A percentile compares a stretch with the other conserved stretches of the same genome.
phyloP scores from a whole-genome alignment of 2,888 invertebrate species.

The Himalopsyche japonica region DNA sequence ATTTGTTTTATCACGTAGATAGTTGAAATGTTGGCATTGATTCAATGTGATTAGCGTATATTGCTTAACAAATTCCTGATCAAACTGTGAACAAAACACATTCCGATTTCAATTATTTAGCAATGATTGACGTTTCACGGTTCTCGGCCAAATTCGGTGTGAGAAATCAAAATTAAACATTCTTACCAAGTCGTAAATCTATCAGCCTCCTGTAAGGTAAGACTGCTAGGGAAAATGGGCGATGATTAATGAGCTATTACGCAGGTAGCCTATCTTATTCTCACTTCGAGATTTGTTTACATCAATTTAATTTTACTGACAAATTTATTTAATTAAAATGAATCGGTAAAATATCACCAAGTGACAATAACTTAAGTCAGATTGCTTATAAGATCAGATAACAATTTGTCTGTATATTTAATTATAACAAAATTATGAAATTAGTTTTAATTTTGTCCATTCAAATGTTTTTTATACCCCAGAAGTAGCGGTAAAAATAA shows the following conservation, averaged over 20 bases:
- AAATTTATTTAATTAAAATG: neutral
- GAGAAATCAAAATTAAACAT: slow-evolving; percentile 8
- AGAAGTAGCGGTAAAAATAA: no score
- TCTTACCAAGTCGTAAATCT: slow-evolving; percentile 23
- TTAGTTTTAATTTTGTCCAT: no score
- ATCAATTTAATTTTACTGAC: neutral
- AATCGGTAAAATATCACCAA: no score
- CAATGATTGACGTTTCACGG: slow-evolving; percentile 23
- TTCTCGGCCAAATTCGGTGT: slow-evolving; percentile 22
- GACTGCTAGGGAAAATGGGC: neutral
- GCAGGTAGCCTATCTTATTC: neutral
- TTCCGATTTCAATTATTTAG: slow-evolving; percentile 8
- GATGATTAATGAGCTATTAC: neutral
- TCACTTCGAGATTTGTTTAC: neutral
- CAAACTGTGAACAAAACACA: neutral
- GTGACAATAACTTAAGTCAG: no score
- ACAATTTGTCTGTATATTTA: no score
- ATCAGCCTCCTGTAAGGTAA: slow-evolving; percentile 11
- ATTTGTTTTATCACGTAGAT: neutral
- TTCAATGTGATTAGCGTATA: neutral
- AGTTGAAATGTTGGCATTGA: neutral
- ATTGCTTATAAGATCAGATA: no score
- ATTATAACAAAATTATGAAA: no score
- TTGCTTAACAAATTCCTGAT: neutral
- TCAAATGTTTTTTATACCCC: no score